These are phyloP conservation scores for Drosophila melanogaster DNA, from an alignment of 1,140 invertebrate genomes.

Conservation along the genomic window Release_6_plus_ISO1_MT NT_037436.4:949001-949500, in stretches of 20 bases:
- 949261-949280: constrained; percentile 76
- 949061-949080: constrained; percentile 71
- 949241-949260: constrained; percentile 65
- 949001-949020: constrained; percentile 54
- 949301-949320: constrained; percentile 75
- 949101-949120: constrained; percentile 83
- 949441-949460: constrained; percentile 48
- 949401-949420: constrained; percentile 76
- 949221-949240: constrained; percentile 54
- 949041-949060: constrained; percentile 32
- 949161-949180: constrained; percentile 6
- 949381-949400: constrained; percentile 82
- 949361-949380: constrained; percentile 60
- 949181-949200: constrained; percentile 14
- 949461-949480: constrained; percentile 79
- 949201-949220: constrained; percentile 24
- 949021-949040: constrained; percentile 53
- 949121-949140: constrained; percentile 83
- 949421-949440: constrained; percentile 62
- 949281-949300: constrained; percentile 77
- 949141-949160: constrained; percentile 49
- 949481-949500: constrained; percentile 81
- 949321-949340: constrained; percentile 51
- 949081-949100: constrained; percentile 84
- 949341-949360: neutral